These are phyloP conservation scores for Holothuria glaberrima DNA, from an alignment of 35 echinoderm and acorn worm species.

Conservation along the genomic window DNA sequence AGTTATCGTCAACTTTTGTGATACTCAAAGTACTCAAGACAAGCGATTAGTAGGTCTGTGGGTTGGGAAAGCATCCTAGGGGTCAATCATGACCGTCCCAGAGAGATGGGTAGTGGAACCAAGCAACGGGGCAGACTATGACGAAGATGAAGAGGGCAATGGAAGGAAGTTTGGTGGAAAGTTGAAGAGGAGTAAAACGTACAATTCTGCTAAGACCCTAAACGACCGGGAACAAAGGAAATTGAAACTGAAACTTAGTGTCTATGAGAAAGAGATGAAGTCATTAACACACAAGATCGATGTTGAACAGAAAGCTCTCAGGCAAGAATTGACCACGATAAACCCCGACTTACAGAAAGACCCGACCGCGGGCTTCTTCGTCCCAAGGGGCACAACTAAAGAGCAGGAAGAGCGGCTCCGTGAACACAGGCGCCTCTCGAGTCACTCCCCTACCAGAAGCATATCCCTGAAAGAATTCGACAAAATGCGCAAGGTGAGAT, in stretches of 20 bases:
- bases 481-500: constrained; percentile 7
- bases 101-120: constrained; percentile 44
- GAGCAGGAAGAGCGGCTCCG: constrained; percentile 8
- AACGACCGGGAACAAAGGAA: constrained; percentile 39
- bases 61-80: too few species aligned
- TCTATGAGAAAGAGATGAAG: constrained; percentile 40
- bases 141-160: background rate
- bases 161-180: background rate
- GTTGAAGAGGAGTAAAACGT: background rate
- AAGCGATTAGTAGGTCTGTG: too few species aligned
- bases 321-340: constrained; percentile 4
- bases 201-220: constrained; percentile 26
- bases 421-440: background rate
- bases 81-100: constrained; percentile 8
- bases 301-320: constrained; percentile 31
- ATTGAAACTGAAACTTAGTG: constrained; percentile 15
- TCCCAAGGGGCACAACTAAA: constrained; percentile 24
- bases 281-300: constrained; percentile 30
- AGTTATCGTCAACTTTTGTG: too few species aligned
- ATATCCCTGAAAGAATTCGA: constrained; percentile 48
- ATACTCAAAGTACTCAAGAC: too few species aligned
- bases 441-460: background rate
- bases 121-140: constrained; percentile 11
- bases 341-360: constrained; percentile 41
- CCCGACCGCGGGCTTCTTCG: constrained; percentile 18